Base-by-base conservation (phyloP, 2,888 invertebrate genomes). In the Augiades crinisus region DNA sequence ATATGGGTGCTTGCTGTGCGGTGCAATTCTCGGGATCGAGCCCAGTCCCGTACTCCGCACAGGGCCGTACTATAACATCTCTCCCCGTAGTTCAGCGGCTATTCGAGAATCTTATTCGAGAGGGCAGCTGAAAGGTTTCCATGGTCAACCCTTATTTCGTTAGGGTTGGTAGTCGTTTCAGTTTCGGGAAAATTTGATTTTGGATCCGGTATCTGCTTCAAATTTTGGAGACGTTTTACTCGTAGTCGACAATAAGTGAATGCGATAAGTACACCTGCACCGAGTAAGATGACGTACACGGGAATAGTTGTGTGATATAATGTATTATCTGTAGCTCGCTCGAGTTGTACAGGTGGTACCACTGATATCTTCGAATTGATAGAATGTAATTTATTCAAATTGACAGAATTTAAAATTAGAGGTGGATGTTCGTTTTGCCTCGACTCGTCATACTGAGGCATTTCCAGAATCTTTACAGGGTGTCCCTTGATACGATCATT, bases 401-500 rank as follows among this genome's bases (percentile, higher is more conserved):
- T 30, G 2, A 16, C 5, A 14, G 38, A 36, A n/a, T 21, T 51
- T 12, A 51, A 30, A 13, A 30, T 19, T 27, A 38, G 8, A 2
- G 17, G 17, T 8, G 45, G 21, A 30, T 19, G 12, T 8, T 49
- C 16, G 5, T 16, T 31, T 3, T 44, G 13, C 21, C 27, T 38
- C 13, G 24, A 19, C 33, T 54, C 33, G 16, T 38, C 31, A n/a
- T 24, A 44, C 6, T 38, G 34, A 6, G 54, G 31, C 12, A 54
- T 31, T 21, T 50, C 54, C 46, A 31, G 41, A 7, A 50, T 54
- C 21, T 41, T 36, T 22, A 54, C n/a, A 5, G 30, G 37, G 7
- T 21, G 30, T 51, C 55, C 55, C 44, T 40, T 47, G 7, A 47
- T 37, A 7, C 10, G 53, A 19, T 53, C 43, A 16, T 53, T 17